Base-by-base conservation (phyloP, 2,888 invertebrate genomes). In the Cephus sareptanus region DNA sequence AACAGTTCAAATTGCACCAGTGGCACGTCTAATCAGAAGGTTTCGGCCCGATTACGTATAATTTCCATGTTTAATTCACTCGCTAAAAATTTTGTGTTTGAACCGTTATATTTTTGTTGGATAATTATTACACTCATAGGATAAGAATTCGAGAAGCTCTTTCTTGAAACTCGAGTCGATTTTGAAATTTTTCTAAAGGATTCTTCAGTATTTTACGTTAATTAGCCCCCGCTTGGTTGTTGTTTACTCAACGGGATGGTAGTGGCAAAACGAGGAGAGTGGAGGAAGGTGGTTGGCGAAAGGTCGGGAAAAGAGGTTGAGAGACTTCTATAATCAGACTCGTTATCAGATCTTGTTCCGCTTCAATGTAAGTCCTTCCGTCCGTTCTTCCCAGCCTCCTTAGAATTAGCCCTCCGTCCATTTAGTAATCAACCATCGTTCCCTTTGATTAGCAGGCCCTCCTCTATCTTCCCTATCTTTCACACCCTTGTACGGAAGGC, bases 391-490 rank as follows among this genome's bases (percentile, higher is more conserved):
- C 69, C 30, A 69, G 69, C 40, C 75, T 79, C 74, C 79, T 78
- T 75, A 77, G 80, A 83, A 86, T 84, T 84, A 85, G 84, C 83
- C 83, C 79, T 76, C 74, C 83, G 82, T 83, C 83, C 84, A 83
- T 85, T 86, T 84, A 81, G 83, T 86, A 84, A 86, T 86, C 84
- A 83, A 81, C 80, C 80, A 76, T 77, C 83, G 81, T 84, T 86
- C 81, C 82, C 82, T 81, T 84, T 85, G 85, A 85, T 85, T 85
- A 85, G 82, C 79, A 12, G 33, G 33, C 71, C 33, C 15, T 71
- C 31, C 31, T 34, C 71, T 34, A 71, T 34, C 34, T 71, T 31
- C 34, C 34, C 71, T 34, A 71, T 71, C 71, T 31, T 71, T 6
- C 56, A 71, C 31, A 31, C 71, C 71, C 34, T 31, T 71, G 34